These are phyloP conservation scores for Caenorhabditis sulstoni DNA, from an alignment of 2,888 invertebrate species.

Conservation along the genomic window DNA sequence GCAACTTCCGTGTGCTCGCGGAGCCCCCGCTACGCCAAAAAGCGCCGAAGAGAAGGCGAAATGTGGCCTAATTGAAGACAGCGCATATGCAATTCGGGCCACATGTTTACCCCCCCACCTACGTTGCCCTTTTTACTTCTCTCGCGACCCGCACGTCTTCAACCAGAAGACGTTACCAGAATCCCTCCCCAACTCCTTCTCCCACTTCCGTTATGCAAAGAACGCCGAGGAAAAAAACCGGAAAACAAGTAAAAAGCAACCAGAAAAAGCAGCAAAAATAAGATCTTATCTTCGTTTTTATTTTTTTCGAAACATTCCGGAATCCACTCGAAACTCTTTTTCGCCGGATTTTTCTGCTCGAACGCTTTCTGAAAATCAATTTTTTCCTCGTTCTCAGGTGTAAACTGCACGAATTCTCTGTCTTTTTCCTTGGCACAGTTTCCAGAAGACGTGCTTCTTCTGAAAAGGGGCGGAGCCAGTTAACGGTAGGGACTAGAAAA, in stretches of 20 bases:
- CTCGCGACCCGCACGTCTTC: conserved; percentile 14
- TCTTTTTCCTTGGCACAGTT: conserved; percentile 21
- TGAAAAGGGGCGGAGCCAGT: too few relatives aligned
- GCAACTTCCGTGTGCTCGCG: conserved; percentile 1
- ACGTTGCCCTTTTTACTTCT: conserved; percentile 24
- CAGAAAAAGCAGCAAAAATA: too few relatives aligned
- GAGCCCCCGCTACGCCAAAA: conserved; percentile 1
- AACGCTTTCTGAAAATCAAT: too few relatives aligned
- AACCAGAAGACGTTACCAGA: not conserved
- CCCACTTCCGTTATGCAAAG: not conserved
- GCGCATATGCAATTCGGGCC: conserved; percentile 26
- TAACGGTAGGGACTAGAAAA: too few relatives aligned
- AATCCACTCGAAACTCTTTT: too few relatives aligned
- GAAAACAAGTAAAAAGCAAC: too few relatives aligned
- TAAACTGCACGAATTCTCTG: not conserved
- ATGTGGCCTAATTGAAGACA: conserved; percentile 23
- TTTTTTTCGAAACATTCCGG: too few relatives aligned
- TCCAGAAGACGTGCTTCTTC: conserved; percentile 8
- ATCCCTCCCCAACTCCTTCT: not conserved
- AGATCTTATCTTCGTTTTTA: too few relatives aligned
- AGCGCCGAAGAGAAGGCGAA: not conserved
- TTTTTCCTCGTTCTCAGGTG: not conserved
- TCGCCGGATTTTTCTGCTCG: too few relatives aligned
- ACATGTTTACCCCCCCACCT: conserved; percentile 39
- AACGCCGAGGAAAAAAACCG: not conserved